These are phyloP conservation scores for Cydia pomonella DNA, from an alignment of 1,140 invertebrate genomes.

Conservation along the genomic window DNA sequence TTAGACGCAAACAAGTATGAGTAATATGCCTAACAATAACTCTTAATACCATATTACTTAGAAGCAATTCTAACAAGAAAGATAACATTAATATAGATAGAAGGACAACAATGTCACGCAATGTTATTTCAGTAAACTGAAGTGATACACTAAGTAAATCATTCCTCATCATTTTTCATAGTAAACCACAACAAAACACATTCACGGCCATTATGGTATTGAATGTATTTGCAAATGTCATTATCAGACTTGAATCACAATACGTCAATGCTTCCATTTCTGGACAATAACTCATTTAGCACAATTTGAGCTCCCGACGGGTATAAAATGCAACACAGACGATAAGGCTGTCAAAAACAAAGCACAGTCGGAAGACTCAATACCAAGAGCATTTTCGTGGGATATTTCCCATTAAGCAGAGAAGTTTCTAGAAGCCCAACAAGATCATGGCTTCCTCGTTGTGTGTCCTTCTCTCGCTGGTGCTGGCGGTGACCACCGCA, in stretches of 20 bases:
- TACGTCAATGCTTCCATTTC: conserved; percentile 65
- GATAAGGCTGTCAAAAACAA: conserved; percentile 34
- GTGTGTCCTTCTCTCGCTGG: conserved; percentile 53
- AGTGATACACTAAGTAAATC: conserved; percentile 39
- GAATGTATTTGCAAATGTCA: conserved; percentile 57
- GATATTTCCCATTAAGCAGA: conserved; percentile 42
- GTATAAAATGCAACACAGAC: conserved; percentile 61
- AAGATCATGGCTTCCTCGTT: conserved; percentile 59
- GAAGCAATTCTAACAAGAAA: neutral
- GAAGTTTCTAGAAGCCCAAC: conserved; percentile 46
- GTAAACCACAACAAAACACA: conserved; percentile 57
- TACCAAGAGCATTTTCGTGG: conserved; percentile 37
- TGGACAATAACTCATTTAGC: conserved; percentile 63
- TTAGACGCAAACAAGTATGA: neutral
- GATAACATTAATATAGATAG: conserved; percentile 28
- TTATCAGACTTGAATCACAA: conserved; percentile 49
- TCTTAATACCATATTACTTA: neutral
- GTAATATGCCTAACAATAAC: conserved; percentile 8
- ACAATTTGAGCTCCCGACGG: conserved; percentile 49
- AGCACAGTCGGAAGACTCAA: conserved; percentile 41
- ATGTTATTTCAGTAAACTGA: conserved; percentile 37
- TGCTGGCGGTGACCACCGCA: conserved; percentile 42
- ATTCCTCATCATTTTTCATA: conserved; percentile 47
- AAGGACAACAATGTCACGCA: conserved; percentile 36
- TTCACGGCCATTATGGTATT: conserved; percentile 75